Conservation (phyloP, 2,113 vertebrate species). For the Osmerus mordax region DNA sequence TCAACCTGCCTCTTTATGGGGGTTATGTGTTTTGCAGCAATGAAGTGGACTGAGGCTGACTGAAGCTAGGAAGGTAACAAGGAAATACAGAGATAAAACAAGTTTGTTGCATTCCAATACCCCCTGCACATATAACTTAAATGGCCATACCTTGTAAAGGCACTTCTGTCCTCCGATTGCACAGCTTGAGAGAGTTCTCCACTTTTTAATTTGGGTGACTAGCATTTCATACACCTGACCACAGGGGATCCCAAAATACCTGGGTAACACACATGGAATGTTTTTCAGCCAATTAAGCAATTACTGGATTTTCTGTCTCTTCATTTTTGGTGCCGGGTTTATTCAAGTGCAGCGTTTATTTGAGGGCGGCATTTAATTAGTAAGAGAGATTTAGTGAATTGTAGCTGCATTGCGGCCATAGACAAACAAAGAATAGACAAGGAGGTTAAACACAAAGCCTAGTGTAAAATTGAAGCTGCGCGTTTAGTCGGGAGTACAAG, state of each 20-base stretch:
- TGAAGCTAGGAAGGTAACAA: slow-evolving; percentile 54
- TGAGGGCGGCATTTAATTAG: too few relatives aligned
- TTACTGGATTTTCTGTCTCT: background rate
- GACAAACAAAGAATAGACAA: too few relatives aligned
- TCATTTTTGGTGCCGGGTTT: too few relatives aligned
- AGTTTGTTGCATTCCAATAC: background rate
- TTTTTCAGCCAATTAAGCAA: background rate
- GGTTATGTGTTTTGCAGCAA: slow-evolving; percentile 67
- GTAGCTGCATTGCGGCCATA: too few relatives aligned
- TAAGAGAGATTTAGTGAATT: too few relatives aligned
- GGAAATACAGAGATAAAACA: background rate
- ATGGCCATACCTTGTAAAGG: slow-evolving; percentile 63
- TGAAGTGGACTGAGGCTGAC: slow-evolving; percentile 71
- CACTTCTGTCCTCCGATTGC: slow-evolving; percentile 65
- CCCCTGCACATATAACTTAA: background rate
- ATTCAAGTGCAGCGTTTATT: too few relatives aligned
- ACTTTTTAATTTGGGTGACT: slow-evolving; percentile 69
- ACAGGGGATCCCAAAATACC: slow-evolving; percentile 71
- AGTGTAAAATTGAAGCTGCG: too few relatives aligned
- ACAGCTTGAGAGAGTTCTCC: slow-evolving; percentile 62
- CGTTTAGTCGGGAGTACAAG: too few relatives aligned
- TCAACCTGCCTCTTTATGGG: slow-evolving; percentile 55
- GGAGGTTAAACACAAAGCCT: too few relatives aligned
- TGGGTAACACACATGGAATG: slow-evolving; percentile 34
- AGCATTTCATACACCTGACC: slow-evolving; percentile 55